phyloP scores from a whole-genome alignment of 2,113 vertebrate genomes.

The Megatriorchis doriae region DNA sequence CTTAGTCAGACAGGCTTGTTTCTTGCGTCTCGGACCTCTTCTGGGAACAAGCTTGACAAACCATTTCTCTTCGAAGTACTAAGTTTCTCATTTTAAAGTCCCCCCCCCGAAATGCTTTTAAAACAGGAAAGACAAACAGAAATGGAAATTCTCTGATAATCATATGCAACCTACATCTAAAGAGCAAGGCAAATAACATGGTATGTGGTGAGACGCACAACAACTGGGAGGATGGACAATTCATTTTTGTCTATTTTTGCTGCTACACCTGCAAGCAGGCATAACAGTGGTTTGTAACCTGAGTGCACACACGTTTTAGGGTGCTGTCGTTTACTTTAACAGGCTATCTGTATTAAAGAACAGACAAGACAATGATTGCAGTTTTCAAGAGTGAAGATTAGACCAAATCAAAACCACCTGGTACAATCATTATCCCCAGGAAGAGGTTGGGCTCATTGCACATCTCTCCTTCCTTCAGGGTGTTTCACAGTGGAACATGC shows the following conservation, averaged over 20 bases:
- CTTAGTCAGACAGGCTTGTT: neutral
- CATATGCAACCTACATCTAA: neutral
- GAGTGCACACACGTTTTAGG: neutral
- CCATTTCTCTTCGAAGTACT: neutral
- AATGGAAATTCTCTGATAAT: neutral
- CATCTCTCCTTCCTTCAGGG: neutral
- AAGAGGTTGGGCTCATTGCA: neutral
- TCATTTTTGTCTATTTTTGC: neutral
- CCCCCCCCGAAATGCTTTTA: neutral
- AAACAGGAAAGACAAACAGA: neutral
- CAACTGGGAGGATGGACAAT: neutral
- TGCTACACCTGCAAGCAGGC: neutral
- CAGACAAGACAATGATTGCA: neutral
- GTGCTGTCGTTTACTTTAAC: neutral
- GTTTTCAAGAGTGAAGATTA: neutral
- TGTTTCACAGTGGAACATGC: neutral
- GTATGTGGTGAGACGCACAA: neutral
- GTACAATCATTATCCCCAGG: neutral
- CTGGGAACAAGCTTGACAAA: neutral
- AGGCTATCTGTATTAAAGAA: neutral
- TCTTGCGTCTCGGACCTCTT: neutral
- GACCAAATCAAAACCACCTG: neutral
- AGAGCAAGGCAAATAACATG: neutral
- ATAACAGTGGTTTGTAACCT: neutral
- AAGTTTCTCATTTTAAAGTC: neutral